Conservation (phyloP, 2,113 vertebrate species). For the Ophiodon elongatus region DNA sequence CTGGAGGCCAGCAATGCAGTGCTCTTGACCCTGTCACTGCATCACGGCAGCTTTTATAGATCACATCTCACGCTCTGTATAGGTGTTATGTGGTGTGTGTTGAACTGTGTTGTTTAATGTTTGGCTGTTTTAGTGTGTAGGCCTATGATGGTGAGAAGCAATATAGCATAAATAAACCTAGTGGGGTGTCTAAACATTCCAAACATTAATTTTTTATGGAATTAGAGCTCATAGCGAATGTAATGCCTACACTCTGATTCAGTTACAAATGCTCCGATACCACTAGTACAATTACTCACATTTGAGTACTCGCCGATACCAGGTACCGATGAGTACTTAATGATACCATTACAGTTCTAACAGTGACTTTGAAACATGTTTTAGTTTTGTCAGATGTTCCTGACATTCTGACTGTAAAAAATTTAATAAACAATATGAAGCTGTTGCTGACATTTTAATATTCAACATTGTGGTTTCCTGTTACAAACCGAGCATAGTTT, state of each 20-base stretch:
- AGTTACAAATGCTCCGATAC: background rate
- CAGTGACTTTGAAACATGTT: background rate
- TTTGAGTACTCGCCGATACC: background rate
- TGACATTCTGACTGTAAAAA: background rate
- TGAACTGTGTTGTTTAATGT: slow-evolving; percentile 26
- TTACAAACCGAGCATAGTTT: background rate
- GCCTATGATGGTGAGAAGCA: slow-evolving; percentile 4
- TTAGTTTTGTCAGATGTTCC: background rate
- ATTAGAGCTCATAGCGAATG: background rate
- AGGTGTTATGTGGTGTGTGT: slow-evolving; percentile 23
- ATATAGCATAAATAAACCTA: slow-evolving; percentile 5
- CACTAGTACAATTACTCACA: background rate
- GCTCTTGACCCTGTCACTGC: slow-evolving; percentile 62
- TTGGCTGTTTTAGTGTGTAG: slow-evolving; percentile 18
- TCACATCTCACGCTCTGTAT: slow-evolving; percentile 20
- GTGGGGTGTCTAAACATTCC: background rate
- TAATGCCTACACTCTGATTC: background rate
- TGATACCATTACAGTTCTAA: background rate
- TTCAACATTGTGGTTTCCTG: background rate
- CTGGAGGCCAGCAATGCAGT: slow-evolving; percentile 56
- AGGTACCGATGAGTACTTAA: background rate
- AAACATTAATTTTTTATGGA: background rate
- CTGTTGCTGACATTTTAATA: background rate
- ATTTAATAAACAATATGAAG: background rate
- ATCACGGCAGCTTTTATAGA: slow-evolving; percentile 27